These are phyloP conservation scores for Poeciliopsis prolifica DNA, from an alignment of 2,113 vertebrate species.

Conservation along the genomic window DNA sequence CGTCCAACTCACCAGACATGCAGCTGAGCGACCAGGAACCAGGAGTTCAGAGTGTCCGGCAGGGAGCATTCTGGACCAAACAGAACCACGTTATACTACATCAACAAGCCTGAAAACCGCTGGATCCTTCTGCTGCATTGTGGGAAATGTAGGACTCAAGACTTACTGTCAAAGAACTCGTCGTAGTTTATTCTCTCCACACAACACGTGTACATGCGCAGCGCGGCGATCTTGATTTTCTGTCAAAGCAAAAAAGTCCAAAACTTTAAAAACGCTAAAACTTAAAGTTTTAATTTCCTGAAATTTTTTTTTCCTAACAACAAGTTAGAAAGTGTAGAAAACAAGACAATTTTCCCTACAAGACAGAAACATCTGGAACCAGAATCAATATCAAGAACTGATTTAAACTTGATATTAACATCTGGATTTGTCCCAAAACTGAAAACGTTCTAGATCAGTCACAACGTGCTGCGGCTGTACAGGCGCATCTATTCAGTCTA, in stretches of 20 bases:
- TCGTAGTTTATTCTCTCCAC: conserved; percentile 96
- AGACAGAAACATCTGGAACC: no score
- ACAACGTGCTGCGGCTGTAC: no score
- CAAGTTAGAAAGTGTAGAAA: no score
- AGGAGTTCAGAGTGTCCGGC: conserved; percentile 97
- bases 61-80: conserved; percentile 87
- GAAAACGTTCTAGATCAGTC: no score
- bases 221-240: conserved; percentile 97
- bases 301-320: no score
- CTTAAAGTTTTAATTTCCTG: no score
- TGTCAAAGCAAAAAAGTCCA: conserved; percentile 66
- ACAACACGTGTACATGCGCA: conserved; percentile 98
- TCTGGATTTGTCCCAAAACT: no score
- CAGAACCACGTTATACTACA: background rate
- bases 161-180: conserved; percentile 94
- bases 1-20: conserved; percentile 92
- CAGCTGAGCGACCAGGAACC: conserved; percentile 95
- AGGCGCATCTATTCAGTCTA: no score
- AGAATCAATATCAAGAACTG: no score
- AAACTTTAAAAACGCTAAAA: no score
- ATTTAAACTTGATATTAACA: no score
- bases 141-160: background rate
- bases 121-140: background rate
- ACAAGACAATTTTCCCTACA: no score
- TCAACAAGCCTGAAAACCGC: background rate